phyloP scores from a whole-genome alignment of 30 jellyfish, hydroid and myxozoan species.

The Aurelia aurita region DNA sequence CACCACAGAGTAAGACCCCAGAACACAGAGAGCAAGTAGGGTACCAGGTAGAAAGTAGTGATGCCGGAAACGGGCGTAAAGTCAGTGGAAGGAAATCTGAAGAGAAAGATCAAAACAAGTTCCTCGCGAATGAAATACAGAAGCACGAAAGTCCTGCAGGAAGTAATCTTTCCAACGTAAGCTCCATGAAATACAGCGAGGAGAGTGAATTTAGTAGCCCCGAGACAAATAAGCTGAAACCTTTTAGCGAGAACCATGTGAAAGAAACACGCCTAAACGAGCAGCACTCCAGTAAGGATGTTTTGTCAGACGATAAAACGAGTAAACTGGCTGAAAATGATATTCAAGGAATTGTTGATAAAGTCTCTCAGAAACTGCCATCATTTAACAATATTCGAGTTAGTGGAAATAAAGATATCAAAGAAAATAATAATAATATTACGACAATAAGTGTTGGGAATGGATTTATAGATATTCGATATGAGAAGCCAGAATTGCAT shows the following conservation, averaged over 20 bases:
- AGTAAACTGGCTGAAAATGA: no score
- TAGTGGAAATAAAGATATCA: neutral
- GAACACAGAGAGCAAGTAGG: no score
- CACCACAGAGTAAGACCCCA: no score
- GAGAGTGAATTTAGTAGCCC: no score
- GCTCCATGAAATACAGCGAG: no score
- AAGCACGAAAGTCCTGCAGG: neutral
- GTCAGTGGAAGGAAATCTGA: neutral
- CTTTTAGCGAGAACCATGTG: no score
- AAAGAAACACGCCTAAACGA: no score
- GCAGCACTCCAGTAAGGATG: no score
- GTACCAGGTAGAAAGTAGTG: neutral
- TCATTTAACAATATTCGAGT: neutral
- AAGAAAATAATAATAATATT: conserved; percentile 17
- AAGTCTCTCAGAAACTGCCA: neutral
- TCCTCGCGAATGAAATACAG: neutral
- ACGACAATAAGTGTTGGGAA: conserved; percentile 63
- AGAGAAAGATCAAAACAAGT: neutral
- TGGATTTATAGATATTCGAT: conserved; percentile 55
- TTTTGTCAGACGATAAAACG: no score
- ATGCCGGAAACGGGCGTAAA: neutral
- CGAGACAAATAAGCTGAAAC: no score
- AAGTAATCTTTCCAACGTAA: no score
- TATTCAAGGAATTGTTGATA: no score
- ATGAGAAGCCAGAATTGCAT: conserved; percentile 21